phyloP scores from a whole-genome alignment of 2,113 vertebrate species.

The Arizona elegans region DNA sequence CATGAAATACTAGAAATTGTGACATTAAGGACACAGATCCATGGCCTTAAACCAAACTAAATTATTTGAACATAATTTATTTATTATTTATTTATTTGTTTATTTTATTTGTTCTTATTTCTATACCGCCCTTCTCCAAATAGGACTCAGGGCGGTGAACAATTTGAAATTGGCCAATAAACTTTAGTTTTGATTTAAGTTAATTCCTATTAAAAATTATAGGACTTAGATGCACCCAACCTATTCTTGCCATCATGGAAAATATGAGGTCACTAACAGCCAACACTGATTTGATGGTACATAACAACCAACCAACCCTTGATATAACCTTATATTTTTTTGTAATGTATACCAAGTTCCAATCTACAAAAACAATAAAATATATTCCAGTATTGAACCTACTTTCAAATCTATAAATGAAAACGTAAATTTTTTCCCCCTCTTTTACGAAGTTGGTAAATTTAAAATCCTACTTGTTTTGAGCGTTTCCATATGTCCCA shows the following conservation, averaged over 20 bases:
- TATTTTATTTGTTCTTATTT: too few relatives aligned
- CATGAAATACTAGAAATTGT: background rate
- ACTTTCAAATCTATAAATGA: background rate
- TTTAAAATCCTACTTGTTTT: constrained; percentile 85
- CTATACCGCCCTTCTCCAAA: too few relatives aligned
- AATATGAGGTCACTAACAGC: background rate
- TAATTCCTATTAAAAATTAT: background rate
- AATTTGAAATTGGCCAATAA: background rate
- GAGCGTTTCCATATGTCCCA: constrained; percentile 89
- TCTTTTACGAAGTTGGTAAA: background rate
- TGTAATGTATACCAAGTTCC: background rate
- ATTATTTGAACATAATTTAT: background rate
- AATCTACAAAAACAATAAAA: background rate
- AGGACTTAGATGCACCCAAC: background rate
- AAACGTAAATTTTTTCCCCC: background rate
- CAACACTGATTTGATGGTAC: background rate
- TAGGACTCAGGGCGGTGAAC: too few relatives aligned
- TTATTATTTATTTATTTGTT: too few relatives aligned
- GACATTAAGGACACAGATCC: background rate
- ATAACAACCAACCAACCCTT: background rate
- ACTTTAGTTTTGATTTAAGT: background rate
- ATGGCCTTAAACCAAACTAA: background rate
- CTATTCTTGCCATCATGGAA: background rate
- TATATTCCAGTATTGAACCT: background rate
- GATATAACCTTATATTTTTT: background rate